Evolutionary conservation across 2,888 invertebrate genomes (phyloP), one percentile per base, ranked within the genome.

Genomic region (Tiliacea aurago): DNA sequence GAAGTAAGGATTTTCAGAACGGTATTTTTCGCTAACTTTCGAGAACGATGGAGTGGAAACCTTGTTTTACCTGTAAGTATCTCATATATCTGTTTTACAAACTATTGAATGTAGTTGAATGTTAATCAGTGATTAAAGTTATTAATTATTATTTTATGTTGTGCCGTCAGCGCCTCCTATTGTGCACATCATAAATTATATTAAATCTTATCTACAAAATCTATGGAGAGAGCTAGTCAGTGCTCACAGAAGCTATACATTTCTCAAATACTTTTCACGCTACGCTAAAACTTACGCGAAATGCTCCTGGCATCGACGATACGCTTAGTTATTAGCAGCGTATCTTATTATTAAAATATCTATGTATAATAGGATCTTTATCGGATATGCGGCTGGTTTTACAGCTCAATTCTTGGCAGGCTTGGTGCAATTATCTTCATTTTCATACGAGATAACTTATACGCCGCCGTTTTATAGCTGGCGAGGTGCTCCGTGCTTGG

Each of bases 391-490:
- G 45, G 41, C 58, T 53, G 23, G 56, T 58, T 78, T 72, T 73
- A 63, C 69, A 73, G 58, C 65, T 81, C 76, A 62, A 58, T 80
- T 43, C 28, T 51, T 18, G 43, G 56, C 37, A 56, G n/a, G 41
- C 58, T 68, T n/a, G 37, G 10, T 37, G 59, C 55, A 73, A 67
- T 82, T 72, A 80, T 65, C 55, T 76, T 58, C 20, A 68, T 78
- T 75, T 70, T 75, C 58, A 55, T 78, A 49, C 37, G 33, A 70
- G 56, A 61, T 68, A 65, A 9, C 9, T 41, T 0, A 43, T 33
- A 33, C 33, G 43, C 13, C 58, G 43, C 33, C 41, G 20, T 56
- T 76, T 69, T 75, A 67, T 59, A 15, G 58, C 47, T 82, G 65
- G 65, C 47, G 47, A 37, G 18, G 59, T 55, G 4, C 53, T 65